Conservation (phyloP, 2,797 vertebrate species). For the Falco biarmicus region DNA sequence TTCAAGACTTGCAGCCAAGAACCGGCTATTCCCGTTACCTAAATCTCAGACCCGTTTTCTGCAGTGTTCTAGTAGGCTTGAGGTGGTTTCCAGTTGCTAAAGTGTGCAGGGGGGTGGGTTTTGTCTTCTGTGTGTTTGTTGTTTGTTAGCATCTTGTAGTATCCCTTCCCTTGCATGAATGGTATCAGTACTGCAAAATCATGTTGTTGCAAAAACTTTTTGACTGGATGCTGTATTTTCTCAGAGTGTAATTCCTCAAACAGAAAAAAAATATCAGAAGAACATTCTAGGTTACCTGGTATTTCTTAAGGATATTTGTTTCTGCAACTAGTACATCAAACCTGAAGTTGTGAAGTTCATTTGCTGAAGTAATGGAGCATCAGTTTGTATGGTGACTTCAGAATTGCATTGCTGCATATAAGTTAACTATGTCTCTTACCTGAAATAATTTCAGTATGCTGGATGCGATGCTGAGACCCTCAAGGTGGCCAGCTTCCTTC, state of each 20-base stretch:
- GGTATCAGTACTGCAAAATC: neutral
- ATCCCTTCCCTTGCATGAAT: neutral
- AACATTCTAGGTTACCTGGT: neutral
- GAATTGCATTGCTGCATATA: neutral
- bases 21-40: neutral
- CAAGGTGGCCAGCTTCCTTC: neutral
- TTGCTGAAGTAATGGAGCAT: neutral
- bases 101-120: neutral
- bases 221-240: neutral
- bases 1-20: neutral
- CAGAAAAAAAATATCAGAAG: neutral
- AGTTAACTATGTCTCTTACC: neutral
- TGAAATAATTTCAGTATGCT: neutral
- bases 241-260: neutral
- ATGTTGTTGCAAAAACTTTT: neutral
- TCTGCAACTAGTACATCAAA: neutral
- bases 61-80: neutral
- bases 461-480: neutral
- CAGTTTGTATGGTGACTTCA: neutral
- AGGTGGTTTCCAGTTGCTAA: neutral
- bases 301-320: neutral
- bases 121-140: neutral
- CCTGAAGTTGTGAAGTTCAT: neutral
- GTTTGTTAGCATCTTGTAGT: neutral
- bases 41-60: neutral